phyloP scores from a whole-genome alignment of 2,888 invertebrate species.

The Erebia epiphron region DNA sequence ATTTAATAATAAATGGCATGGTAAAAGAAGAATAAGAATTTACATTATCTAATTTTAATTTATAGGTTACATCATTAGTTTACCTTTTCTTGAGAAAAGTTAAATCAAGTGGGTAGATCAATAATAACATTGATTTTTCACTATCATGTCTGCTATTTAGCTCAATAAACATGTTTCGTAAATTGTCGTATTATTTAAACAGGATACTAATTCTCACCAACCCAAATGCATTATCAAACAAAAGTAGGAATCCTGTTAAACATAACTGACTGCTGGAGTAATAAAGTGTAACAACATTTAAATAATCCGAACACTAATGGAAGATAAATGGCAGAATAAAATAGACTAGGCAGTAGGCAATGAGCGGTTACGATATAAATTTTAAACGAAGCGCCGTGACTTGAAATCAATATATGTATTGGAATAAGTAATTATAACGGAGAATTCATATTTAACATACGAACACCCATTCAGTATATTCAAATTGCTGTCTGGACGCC shows the following conservation, averaged over 20 bases:
- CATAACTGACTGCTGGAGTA: conserved; percentile 37
- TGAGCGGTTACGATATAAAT: conserved; percentile 55
- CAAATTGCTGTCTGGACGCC: conserved; percentile 26
- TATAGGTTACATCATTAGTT: too few relatives aligned
- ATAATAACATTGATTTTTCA: too few relatives aligned
- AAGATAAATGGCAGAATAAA: conserved; percentile 52
- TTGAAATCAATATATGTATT: conserved; percentile 53
- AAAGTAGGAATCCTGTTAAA: not conserved
- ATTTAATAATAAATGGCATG: not conserved
- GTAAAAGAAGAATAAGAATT: not conserved
- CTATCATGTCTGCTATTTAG: too few relatives aligned
- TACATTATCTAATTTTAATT: conserved; percentile 7
- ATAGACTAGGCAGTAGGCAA: conserved; percentile 61
- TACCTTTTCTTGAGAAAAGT: too few relatives aligned
- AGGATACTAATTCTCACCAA: too few relatives aligned
- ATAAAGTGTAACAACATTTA: conserved; percentile 55
- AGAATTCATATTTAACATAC: conserved; percentile 43
- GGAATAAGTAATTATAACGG: conserved; percentile 54
- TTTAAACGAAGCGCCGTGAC: conserved; percentile 49
- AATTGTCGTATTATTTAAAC: too few relatives aligned
- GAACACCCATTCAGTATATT: conserved; percentile 33
- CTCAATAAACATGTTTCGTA: too few relatives aligned
- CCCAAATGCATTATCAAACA: not conserved
- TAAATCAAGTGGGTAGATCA: too few relatives aligned
- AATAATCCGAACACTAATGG: conserved; percentile 58